Base-by-base conservation (phyloP, 1,140 invertebrate genomes). In the Eumeta japonica region DNA sequence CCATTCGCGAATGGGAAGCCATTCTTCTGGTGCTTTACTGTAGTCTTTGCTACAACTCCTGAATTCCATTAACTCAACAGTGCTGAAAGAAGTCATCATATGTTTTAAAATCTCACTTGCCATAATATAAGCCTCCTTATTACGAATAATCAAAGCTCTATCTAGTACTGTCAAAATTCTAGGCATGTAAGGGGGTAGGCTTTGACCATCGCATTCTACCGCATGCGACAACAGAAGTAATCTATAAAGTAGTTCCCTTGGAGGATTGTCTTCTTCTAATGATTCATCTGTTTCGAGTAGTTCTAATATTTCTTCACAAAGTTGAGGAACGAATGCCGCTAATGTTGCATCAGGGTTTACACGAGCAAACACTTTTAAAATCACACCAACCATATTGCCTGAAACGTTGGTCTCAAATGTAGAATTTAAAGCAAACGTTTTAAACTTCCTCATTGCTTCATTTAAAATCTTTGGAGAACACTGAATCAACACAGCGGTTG, bases 1-100 rank as follows among this genome's bases (percentile, higher is more conserved):
- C 94, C 93, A 97, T 43, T 93, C 84, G 7, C 85, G 84, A 11
- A 93, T 81, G 2, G 90, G 83, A 7, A 92, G 72, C 76, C 86
- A 89, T 33, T 89, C 81, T 27, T 79, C 75, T 1, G 88, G 71
- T 1, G 82, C 81, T 33, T 79, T 74, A 33, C 86, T 80, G 45
- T 81, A 85, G 37, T 83, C 78, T 9, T 80, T 70, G 3, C 80
- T 61, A 1, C 79, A 79, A 55, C 82, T 85, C 28, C 77, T 75
- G 54, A 80, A 84, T 37, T 89, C 84, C n/a, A 75, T 71, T 2
- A 86, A 77, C 43, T 81, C 80, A 0, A 86, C 40, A 28, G 40
- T 58, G 7, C 55, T 59, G 7, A 78, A 32, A 0, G 63, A 63
- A 3, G 36, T 49, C 1, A 77, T 53, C 1, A 68, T 52, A 39